Conservation (phyloP, 2,888 invertebrate genomes). For the Epistrophe eligans region DNA sequence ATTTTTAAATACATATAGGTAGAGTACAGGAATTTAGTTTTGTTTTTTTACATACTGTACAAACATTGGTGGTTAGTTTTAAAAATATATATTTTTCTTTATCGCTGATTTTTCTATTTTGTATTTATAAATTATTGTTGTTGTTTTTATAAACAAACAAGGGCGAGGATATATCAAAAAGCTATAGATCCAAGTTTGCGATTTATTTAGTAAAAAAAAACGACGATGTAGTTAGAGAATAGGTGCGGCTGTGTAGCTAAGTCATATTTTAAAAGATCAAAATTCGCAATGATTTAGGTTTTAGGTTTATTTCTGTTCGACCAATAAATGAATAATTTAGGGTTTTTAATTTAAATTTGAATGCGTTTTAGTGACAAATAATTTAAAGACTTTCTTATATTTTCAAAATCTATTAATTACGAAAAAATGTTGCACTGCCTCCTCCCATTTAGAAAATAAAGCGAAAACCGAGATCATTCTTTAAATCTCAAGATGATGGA, state of each 20-base stretch:
- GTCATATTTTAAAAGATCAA: too few relatives aligned
- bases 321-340: too few relatives aligned
- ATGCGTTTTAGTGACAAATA: too few relatives aligned
- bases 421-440: too few relatives aligned
- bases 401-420: too few relatives aligned
- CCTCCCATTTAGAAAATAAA: too few relatives aligned
- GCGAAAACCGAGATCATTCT: too few relatives aligned
- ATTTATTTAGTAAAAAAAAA: conserved; percentile 11
- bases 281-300: too few relatives aligned
- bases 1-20: conserved; percentile 34
- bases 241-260: neutral
- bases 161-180: conserved; percentile 58
- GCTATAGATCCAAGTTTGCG: conserved; percentile 50
- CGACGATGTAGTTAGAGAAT: neutral
- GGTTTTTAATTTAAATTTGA: too few relatives aligned
- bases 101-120: conserved; percentile 1
- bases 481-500: too few relatives aligned
- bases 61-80: conserved; percentile 62
- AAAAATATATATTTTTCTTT: conserved; percentile 9
- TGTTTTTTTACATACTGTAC: conserved; percentile 48
- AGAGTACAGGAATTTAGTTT: conserved; percentile 56
- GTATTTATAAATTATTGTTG: conserved; percentile 24
- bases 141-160: conserved; percentile 25
- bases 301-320: too few relatives aligned
- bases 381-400: too few relatives aligned